These are phyloP conservation scores for Strigops habroptila DNA, from an alignment of 2,113 vertebrate species.

Conservation along the genomic window DNA sequence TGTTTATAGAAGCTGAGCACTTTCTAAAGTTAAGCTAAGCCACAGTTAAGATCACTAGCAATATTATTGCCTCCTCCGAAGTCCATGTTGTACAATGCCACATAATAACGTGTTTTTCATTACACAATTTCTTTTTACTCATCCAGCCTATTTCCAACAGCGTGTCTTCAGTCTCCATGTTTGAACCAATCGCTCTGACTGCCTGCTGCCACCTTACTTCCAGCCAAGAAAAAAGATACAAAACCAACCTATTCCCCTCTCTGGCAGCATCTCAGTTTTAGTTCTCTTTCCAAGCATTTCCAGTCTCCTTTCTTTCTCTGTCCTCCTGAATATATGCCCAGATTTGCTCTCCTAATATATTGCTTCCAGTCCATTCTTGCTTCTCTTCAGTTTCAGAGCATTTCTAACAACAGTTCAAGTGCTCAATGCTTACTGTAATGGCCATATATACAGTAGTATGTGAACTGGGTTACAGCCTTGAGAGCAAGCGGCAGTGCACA, in stretches of 20 bases:
- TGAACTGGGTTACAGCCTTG: not conserved
- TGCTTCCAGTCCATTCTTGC: not conserved
- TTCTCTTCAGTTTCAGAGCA: not conserved
- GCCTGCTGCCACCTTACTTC: not conserved
- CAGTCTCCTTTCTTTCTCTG: not conserved
- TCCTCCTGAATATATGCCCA: not conserved
- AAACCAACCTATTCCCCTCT: not conserved
- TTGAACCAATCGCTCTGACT: not conserved
- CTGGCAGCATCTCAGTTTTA: not conserved
- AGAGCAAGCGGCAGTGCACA: not conserved
- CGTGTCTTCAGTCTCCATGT: accelerated
- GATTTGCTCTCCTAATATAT: not conserved
- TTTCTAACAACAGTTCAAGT: not conserved
- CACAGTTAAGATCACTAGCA: not conserved
- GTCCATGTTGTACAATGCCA: not conserved
- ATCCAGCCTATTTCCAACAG: not conserved
- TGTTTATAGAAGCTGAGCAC: not conserved
- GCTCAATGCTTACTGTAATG: not conserved
- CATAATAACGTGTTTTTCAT: not conserved
- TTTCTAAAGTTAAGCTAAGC: not conserved
- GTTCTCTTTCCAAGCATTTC: not conserved
- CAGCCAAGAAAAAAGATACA: not conserved
- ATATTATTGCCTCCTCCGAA: not conserved
- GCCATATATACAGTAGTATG: not conserved
- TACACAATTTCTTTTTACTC: not conserved